Base-by-base conservation (phyloP, 2,113 vertebrate species). In the rat (Rattus norvegicus) region DNA sequence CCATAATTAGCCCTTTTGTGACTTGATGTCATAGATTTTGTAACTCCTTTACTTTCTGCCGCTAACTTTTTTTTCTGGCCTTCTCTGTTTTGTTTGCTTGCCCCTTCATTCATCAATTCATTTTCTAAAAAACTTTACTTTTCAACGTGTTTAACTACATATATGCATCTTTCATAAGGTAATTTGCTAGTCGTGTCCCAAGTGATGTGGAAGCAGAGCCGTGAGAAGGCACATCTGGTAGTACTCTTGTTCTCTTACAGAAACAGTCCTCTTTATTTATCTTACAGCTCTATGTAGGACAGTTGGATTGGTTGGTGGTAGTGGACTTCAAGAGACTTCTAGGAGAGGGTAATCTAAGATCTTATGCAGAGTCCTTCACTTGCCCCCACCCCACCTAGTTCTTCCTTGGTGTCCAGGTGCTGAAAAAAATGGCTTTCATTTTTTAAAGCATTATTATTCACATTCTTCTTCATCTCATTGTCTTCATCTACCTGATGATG, bases 1-100 rank as follows among this genome's bases (percentile, higher is more conserved):
- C 96, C 88, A 94, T 95, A 97, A 96, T 97, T 96, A 97, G 93
- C 43, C 47, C 91, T 95, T 95, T 91, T 79, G 86, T 97, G 91
- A 93, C 81, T 97, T 52, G 92, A 83, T 97, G 92, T 79, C 63
- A 96, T 52, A 90, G 17, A 94, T 93, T 98, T 93, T 97, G 70
- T 52, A 93, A 76, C 11, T 92, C 72, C 77, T 91, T 96, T 84
- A 86, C 61, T 92, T 93, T 89, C 13, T 72, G 49, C 43, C 96
- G 93, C 85, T 59, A 84, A 47, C 33, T 91, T 95, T 97, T 91
- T 97, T 94, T 95, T 70, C 47, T 88, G 86, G 39, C 3, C 72
- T 13, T 95, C 75, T 92, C 14, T 72, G 33, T 30, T 36, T 30
- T 92, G 67, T 24, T 92, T 81, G 61, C 30, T 85, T 84, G 59